Conservation (phyloP, 2,797 vertebrate genomes). For the Phylloscopus collybita region DNA sequence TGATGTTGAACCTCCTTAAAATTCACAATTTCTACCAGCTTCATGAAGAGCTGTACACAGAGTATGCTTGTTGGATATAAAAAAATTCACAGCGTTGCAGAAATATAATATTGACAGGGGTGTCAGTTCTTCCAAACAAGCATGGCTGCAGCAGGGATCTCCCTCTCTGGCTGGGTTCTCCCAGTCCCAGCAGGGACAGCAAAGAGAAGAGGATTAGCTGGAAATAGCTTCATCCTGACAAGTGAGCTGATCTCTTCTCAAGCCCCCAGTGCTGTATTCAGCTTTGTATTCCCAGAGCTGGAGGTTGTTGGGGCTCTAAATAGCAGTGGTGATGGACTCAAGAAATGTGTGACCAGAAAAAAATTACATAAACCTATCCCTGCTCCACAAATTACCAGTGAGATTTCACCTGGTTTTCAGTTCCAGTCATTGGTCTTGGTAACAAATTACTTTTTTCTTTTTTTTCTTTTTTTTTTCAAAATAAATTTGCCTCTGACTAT, state of each 20-base stretch:
- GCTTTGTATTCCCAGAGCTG: not conserved
- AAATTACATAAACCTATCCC: not conserved
- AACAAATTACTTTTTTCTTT: not conserved
- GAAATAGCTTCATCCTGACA: conserved; percentile 4
- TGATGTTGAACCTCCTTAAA: not conserved
- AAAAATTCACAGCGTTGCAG: not conserved
- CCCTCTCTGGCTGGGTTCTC: not conserved
- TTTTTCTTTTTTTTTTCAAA: not conserved
- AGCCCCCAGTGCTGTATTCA: not conserved
- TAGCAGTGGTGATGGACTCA: not conserved
- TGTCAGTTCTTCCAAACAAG: not conserved
- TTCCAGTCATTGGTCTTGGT: not conserved
- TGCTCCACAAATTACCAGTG: not conserved
- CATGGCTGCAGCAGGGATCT: not conserved
- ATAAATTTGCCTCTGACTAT: not conserved
- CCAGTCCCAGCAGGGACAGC: not conserved
- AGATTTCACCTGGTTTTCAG: not conserved
- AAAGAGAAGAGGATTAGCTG: conserved; percentile 17
- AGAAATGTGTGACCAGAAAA: not conserved
- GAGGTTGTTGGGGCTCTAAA: not conserved
- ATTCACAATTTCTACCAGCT: not conserved
- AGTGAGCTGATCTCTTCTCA: not conserved
- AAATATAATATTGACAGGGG: not conserved
- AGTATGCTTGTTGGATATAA: not conserved
- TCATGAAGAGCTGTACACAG: not conserved